A percentile compares a stretch with the other conserved stretches of the same genome.
Conservation (phyloP, 92 coral and sea anemone genomes). For the Phenganax subtilis region DNA sequence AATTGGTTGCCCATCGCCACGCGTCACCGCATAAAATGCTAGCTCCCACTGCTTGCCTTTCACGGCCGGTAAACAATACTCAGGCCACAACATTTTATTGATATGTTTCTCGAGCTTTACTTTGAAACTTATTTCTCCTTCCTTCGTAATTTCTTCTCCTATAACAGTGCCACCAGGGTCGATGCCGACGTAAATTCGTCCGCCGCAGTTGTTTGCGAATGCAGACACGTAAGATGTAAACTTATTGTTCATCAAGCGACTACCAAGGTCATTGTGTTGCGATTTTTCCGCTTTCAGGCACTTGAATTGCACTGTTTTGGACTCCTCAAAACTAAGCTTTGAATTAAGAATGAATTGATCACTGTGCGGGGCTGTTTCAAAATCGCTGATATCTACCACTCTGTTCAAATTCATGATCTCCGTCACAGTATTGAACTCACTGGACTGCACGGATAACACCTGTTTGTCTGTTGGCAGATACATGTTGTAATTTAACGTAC, state of each 20-base stretch:
- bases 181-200: conserved; percentile 40
- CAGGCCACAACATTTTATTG: conserved; percentile 44
- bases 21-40: conserved; percentile 30
- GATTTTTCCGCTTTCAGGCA: conserved; percentile 13
- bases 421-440: conserved; percentile 14
- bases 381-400: conserved; percentile 34
- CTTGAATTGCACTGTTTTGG: conserved; percentile 25
- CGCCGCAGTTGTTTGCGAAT: conserved; percentile 43
- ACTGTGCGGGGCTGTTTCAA: conserved; percentile 14
- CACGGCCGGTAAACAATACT: conserved; percentile 18
- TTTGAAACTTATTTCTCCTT: conserved; percentile 5
- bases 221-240: conserved; percentile 38
- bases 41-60: conserved; percentile 43
- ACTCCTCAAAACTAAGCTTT: conserved; percentile 25
- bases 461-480: background rate
- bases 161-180: conserved; percentile 16
- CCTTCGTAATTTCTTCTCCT: conserved; percentile 22
- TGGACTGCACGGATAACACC: background rate
- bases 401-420: conserved; percentile 28
- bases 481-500: conserved; percentile 13
- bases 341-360: conserved; percentile 15
- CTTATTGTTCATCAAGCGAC: conserved; percentile 20
- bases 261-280: conserved; percentile 26
- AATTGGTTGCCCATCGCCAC: background rate
- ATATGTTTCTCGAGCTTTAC: conserved; percentile 14